Evolutionary conservation across 2,797 vertebrate genomes (phyloP).

Genomic region (Leucoraja ocellata): DNA sequence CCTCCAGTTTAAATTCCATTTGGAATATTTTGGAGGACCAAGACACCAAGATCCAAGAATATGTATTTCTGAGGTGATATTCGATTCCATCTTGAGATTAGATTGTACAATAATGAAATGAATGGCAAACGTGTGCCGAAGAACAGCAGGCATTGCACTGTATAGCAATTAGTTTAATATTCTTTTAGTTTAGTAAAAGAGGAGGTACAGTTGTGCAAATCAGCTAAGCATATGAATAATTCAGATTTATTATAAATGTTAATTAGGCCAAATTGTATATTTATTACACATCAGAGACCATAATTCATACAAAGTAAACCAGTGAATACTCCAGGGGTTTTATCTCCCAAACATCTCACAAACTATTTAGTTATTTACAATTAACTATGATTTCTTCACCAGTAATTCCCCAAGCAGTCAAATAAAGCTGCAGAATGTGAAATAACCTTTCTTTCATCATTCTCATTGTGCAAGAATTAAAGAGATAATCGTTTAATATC

Average conservation of each 20-base stretch:
- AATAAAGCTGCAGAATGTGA: neutral
- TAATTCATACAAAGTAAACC: conserved; percentile 7
- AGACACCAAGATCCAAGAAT: too few species aligned
- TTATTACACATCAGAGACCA: conserved; percentile 30
- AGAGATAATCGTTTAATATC: neutral
- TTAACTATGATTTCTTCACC: neutral
- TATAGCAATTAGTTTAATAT: conserved; percentile 6
- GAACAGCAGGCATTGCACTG: conserved; percentile 9
- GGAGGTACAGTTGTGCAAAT: neutral
- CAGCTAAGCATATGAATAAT: conserved; percentile 30
- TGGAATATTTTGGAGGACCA: too few species aligned
- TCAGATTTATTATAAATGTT: conserved; percentile 27
- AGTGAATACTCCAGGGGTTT: too few species aligned
- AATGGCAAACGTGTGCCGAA: neutral
- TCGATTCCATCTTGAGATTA: neutral
- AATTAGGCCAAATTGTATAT: conserved; percentile 29
- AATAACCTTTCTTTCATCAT: neutral
- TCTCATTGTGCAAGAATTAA: neutral
- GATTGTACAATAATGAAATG: neutral
- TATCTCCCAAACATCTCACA: neutral
- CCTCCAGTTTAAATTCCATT: too few species aligned
- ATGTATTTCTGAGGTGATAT: neutral
- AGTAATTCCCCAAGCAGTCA: neutral
- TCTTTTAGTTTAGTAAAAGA: conserved; percentile 5
- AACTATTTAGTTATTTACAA: neutral